Evolutionary conservation across 2,113 vertebrate genomes (phyloP), one percentile per base, ranked within the genome.

Genomic region (Peromyscus californicus): DNA sequence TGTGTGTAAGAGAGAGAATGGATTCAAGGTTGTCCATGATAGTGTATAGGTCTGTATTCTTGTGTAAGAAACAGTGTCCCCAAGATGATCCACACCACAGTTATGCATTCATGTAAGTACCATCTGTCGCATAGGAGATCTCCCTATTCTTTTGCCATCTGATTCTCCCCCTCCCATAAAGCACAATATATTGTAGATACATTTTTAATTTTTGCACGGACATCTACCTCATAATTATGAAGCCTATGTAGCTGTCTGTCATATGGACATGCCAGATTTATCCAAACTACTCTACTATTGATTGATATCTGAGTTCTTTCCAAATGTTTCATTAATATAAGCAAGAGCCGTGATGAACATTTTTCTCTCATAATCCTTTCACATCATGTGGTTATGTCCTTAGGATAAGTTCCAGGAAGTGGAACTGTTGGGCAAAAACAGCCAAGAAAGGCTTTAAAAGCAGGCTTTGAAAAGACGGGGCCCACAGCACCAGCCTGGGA

Each of bases 381-480:
- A 82, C 82, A 31, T 90, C 42, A 2, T 87, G 95, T 83, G 72
- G 17, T 80, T 95, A 86, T 97, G 95, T 97, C 78, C 90, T 97
- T 89, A 92, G 89, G 94, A 83, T 74, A 45, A 36, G 67, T 97
- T 97, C 92, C 89, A 97, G 90, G 95, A 95, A 79, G n/a, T 83
- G 69, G 87, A 82, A 93, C 95, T 87, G 65, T 91, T 93, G 93
- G 51, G 82, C 67, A 45, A 96, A 70, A 91, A 83, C 33, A 85
- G 89, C 92, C 89, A 45, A 65, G 67, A 83, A 92, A 74, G 74
- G 90, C 84, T 86, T 95, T 92, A 29, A 93, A 90, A 96, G 82
- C 86, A 91, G 61, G 80, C 79, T 94, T 90, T 93, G 78, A 91
- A 94, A 95, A 93, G 91, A 74, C 69, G 67, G 7, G 70, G 48